These are phyloP conservation scores for Athetis lepigone DNA, from an alignment of 2,888 invertebrate species.

Conservation along the genomic window DNA sequence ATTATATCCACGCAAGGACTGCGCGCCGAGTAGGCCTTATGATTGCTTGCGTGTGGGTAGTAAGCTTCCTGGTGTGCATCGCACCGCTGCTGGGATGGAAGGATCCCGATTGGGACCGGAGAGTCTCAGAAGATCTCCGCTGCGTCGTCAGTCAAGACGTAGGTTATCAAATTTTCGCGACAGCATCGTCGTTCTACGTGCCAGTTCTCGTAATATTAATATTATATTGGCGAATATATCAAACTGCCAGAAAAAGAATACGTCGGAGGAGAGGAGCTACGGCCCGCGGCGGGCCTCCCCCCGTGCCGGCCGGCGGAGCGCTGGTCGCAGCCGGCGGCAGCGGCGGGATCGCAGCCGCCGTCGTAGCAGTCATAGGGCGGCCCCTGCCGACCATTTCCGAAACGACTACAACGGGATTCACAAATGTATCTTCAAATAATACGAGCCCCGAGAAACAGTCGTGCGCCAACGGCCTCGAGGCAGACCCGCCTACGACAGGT, in stretches of 20 bases:
- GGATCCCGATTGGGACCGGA: conserved; percentile 89
- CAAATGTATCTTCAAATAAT: conserved; percentile 93
- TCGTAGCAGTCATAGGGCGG: conserved; percentile 93
- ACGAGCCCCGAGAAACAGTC: conserved; percentile 94
- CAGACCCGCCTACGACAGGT: conserved; percentile 91
- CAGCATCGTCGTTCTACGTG: conserved; percentile 97
- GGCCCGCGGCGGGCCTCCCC: conserved; percentile 86
- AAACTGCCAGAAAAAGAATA: conserved; percentile 96
- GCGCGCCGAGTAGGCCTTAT: conserved; percentile 94
- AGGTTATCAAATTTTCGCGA: conserved; percentile 96
- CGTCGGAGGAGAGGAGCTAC: conserved; percentile 92
- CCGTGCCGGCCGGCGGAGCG: conserved; percentile 90
- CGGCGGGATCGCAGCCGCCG: conserved; percentile 93
- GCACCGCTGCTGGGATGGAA: conserved; percentile 97
- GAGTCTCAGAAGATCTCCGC: conserved; percentile 91
- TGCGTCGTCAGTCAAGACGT: conserved; percentile 96
- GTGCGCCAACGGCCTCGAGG: conserved; percentile 92
- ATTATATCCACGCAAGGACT: conserved; percentile 96
- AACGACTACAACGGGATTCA: conserved; percentile 93
- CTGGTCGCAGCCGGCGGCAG: conserved; percentile 93
- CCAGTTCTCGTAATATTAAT: conserved; percentile 96
- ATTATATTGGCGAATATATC: conserved; percentile 97
- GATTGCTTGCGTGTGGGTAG: conserved; percentile 96
- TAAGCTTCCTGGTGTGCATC: conserved; percentile 95
- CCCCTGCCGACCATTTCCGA: conserved; percentile 94